These are phyloP conservation scores for Sminthurides aquaticus DNA, from an alignment of 2,888 invertebrate species.

Conservation along the genomic window DNA sequence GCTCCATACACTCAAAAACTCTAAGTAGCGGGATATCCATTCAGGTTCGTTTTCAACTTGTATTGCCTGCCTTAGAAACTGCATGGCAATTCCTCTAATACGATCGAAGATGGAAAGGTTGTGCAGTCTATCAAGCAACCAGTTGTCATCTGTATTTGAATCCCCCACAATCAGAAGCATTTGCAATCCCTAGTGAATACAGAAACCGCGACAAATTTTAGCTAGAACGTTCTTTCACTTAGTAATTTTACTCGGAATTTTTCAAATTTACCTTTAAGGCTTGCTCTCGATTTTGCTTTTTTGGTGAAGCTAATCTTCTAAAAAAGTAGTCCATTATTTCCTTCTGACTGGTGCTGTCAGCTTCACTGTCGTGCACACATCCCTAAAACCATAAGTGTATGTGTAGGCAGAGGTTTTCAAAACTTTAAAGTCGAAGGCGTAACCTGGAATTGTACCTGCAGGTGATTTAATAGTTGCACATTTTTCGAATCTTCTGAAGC, in stretches of 20 bases:
- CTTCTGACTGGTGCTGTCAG: conserved; percentile 52
- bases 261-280: conserved; percentile 53
- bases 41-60: conserved; percentile 69
- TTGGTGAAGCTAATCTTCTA: conserved; percentile 71
- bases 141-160: conserved; percentile 33
- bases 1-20: conserved; percentile 38
- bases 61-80: conserved; percentile 73
- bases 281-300: conserved; percentile 65
- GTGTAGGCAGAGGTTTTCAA: neutral
- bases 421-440: too few relatives aligned
- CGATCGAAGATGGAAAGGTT: conserved; percentile 69
- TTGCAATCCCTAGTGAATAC: conserved; percentile 29
- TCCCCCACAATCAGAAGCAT: conserved; percentile 37
- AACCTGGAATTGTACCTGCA: conserved; percentile 49
- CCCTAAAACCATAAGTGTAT: conserved; percentile 20
- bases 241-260: too few relatives aligned
- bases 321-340: conserved; percentile 87
- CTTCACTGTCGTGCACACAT: conserved; percentile 27
- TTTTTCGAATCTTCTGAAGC: conserved; percentile 42
- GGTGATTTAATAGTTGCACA: conserved; percentile 61
- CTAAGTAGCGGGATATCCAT: conserved; percentile 35
- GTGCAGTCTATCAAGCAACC: conserved; percentile 51
- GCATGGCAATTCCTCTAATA: conserved; percentile 48
- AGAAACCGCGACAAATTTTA: too few relatives aligned
- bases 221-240: too few relatives aligned